These are phyloP conservation scores for Fratercula arctica DNA, from an alignment of 2,797 vertebrate genomes.

Conservation along the genomic window DNA sequence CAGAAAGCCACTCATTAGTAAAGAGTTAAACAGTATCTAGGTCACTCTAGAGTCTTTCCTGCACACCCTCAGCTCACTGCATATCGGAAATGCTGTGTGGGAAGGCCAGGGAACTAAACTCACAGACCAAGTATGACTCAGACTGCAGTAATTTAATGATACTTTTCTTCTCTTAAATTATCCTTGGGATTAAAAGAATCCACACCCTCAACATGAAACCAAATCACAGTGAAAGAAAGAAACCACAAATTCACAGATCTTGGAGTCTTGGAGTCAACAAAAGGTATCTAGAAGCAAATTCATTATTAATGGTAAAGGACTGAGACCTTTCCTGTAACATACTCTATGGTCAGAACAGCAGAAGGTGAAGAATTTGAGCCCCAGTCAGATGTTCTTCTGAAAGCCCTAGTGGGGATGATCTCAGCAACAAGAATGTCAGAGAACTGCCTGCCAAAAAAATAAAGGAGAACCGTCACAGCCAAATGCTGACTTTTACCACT, in stretches of 20 bases:
- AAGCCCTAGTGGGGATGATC: constrained; percentile 19
- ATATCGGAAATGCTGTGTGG: constrained; percentile 49
- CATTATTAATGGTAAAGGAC: neutral
- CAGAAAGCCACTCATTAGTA: neutral
- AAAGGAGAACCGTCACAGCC: neutral
- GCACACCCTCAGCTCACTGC: constrained; percentile 20
- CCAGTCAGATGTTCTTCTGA: constrained; percentile 36
- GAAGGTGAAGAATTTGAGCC: neutral
- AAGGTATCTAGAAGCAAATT: constrained; percentile 12
- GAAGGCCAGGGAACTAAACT: constrained; percentile 51
- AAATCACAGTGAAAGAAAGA: neutral
- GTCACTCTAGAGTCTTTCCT: constrained; percentile 55
- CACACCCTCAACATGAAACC: neutral
- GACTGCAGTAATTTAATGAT: constrained; percentile 34
- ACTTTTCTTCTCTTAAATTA: constrained; percentile 30
- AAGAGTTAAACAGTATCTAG: constrained; percentile 60
- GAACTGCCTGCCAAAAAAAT: constrained; percentile 20
- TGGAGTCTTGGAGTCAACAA: neutral
- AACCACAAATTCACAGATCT: constrained; percentile 2
- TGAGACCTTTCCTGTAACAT: neutral
- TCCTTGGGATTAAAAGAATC: constrained; percentile 50
- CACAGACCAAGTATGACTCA: constrained; percentile 55
- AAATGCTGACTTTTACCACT: constrained; percentile 14
- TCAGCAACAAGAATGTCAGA: constrained; percentile 46
- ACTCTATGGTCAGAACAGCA: neutral